Percentiles rank a stretch among this genome's conserved stretches.
Conservation (phyloP, 2,888 invertebrate species). For the Heliconius ismenius region DNA sequence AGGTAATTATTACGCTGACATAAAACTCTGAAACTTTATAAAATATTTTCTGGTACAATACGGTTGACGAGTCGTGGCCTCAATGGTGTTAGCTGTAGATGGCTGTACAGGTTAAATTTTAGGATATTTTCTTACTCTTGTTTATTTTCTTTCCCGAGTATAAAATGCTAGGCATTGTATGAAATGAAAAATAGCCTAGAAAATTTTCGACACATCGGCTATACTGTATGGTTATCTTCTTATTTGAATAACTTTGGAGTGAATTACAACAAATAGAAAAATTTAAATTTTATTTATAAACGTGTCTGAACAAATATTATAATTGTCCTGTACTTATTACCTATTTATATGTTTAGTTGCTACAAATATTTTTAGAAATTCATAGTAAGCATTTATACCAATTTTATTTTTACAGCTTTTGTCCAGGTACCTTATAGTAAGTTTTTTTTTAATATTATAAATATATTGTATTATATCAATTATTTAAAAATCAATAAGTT, state of each 20-base stretch:
- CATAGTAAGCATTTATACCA: not conserved
- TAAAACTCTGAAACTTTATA: not conserved
- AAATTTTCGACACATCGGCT: not conserved
- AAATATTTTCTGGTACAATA: no score
- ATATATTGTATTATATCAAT: not conserved
- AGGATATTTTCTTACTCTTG: no score
- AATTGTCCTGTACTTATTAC: not conserved
- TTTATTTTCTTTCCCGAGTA: not conserved
- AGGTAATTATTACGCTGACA: conserved; percentile 15
- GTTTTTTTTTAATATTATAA: conserved; percentile 4
- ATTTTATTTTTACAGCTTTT: conserved; percentile 24
- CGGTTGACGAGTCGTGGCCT: not conserved
- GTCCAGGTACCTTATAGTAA: conserved; percentile 31
- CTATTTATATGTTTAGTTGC: not conserved
- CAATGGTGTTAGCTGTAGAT: not conserved
- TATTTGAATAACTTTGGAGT: not conserved
- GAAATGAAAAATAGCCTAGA: no score
- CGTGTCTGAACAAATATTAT: not conserved
- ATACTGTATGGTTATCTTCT: not conserved
- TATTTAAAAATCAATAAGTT: not conserved
- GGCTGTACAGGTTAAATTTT: no score
- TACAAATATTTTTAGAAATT: not conserved
- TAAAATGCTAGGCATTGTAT: not conserved
- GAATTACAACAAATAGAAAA: not conserved
- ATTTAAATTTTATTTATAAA: not conserved